Evolutionary conservation across 2,113 vertebrate genomes (phyloP).

Genomic region (Phoxinus phoxinus): DNA sequence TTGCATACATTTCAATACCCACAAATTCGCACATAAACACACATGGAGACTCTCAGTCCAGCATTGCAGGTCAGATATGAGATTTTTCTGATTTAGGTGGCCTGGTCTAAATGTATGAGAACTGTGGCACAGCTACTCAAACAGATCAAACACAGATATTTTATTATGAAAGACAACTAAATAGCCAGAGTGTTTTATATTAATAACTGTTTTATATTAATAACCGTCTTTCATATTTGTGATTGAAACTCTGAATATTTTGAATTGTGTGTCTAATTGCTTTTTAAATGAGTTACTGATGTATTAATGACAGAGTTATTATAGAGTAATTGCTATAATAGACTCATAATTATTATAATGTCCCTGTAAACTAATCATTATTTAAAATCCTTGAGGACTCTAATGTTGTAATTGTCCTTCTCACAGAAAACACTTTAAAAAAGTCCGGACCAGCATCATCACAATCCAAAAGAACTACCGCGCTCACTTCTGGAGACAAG

Average conservation of each 20-base stretch:
- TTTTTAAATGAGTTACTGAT: neutral
- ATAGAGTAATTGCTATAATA: neutral
- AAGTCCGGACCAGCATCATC: conserved; percentile 79
- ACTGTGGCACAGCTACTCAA: conserved; percentile 1
- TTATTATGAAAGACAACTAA: neutral
- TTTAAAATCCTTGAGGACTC: neutral
- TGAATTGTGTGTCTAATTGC: neutral
- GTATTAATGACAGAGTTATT: conserved; percentile 2
- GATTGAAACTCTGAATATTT: neutral
- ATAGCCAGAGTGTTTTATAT: neutral
- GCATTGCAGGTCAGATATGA: neutral
- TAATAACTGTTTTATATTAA: neutral
- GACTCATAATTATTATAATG: neutral
- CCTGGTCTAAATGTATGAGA: neutral
- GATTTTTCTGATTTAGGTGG: neutral
- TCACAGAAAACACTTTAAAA: conserved; percentile 85
- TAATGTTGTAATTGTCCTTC: conserved; percentile 30
- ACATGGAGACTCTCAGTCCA: neutral
- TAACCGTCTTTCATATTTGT: neutral
- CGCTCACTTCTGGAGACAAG: conserved; percentile 83
- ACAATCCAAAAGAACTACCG: conserved; percentile 91
- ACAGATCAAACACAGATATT: neutral
- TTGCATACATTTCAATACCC: neutral
- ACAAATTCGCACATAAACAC: too few relatives aligned
- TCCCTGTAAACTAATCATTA: neutral